Conservation (phyloP, 1,140 invertebrate genomes). For the Drosophila navojoa region DNA sequence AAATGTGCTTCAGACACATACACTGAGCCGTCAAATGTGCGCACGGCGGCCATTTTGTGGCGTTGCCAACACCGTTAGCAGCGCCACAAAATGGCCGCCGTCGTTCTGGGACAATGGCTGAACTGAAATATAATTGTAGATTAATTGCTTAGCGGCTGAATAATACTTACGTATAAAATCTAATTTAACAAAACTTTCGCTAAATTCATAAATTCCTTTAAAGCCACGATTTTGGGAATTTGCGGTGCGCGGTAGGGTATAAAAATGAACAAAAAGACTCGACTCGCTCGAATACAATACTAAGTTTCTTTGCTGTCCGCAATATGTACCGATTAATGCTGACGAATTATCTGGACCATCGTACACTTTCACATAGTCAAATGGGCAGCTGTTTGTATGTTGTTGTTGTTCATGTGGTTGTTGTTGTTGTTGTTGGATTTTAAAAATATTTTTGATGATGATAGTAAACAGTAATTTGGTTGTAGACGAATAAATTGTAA, state of each 20-base stretch:
- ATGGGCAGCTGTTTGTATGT: constrained; percentile 92
- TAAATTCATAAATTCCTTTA: constrained; percentile 98
- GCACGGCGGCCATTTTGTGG: constrained; percentile 41
- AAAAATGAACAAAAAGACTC: constrained; percentile 94
- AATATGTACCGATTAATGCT: constrained; percentile 97
- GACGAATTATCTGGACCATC: constrained; percentile 94
- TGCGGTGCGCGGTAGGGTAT: constrained; percentile 93
- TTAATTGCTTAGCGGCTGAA: not conserved
- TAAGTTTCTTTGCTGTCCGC: constrained; percentile 97
- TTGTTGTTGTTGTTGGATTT: constrained; percentile 24
- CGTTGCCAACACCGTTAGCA: not conserved
- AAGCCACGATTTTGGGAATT: constrained; percentile 97
- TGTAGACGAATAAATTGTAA: constrained; percentile 48
- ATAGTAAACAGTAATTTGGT: constrained; percentile 49
- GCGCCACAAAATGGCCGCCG: constrained; percentile 47
- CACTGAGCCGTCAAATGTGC: constrained; percentile 71
- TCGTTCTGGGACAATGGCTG: not conserved
- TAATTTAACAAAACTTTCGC: constrained; percentile 97
- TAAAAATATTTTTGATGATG: constrained; percentile 41
- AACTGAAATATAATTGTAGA: constrained; percentile 64
- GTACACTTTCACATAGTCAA: constrained; percentile 98
- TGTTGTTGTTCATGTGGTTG: constrained; percentile 42
- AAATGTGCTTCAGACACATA: constrained; percentile 71
- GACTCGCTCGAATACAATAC: constrained; percentile 97
- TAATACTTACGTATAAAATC: constrained; percentile 94